These are phyloP conservation scores for Tinamus guttatus DNA, from an alignment of 2,113 vertebrate species.

Conservation along the genomic window DNA sequence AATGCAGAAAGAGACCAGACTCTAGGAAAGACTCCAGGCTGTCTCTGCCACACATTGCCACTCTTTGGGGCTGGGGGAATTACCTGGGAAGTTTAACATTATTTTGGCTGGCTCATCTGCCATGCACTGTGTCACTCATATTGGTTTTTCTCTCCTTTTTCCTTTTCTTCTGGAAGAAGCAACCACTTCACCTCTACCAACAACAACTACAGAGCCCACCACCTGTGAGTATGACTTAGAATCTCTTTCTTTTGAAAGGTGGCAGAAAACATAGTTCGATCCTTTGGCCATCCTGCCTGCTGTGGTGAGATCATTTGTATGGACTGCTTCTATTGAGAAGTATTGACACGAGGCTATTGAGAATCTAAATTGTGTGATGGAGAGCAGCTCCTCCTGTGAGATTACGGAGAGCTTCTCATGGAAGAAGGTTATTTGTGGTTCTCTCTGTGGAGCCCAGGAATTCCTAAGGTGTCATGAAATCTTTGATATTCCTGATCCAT, in stretches of 20 bases:
- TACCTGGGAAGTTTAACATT: neutral
- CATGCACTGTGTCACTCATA: too few species aligned
- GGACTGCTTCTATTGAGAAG: too few species aligned
- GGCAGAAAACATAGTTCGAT: neutral
- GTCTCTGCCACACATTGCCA: rapidly evolving
- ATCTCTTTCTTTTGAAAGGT: neutral
- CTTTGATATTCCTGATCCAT: too few species aligned
- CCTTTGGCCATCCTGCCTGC: neutral
- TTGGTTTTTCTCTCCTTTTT: neutral
- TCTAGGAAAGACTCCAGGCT: neutral
- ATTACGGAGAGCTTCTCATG: too few species aligned
- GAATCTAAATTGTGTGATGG: too few species aligned
- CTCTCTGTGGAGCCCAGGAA: too few species aligned
- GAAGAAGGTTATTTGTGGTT: too few species aligned
- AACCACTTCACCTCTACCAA: rapidly evolving
- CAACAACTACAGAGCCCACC: rapidly evolving
- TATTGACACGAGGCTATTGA: too few species aligned
- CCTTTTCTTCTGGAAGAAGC: neutral
- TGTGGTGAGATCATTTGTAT: neutral
- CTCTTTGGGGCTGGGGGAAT: rapidly evolving
- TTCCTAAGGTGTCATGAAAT: too few species aligned
- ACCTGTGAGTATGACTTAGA: neutral
- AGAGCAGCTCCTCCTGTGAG: too few species aligned
- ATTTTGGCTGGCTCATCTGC: neutral
- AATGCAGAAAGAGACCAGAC: neutral